Evolutionary conservation across 2,797 vertebrate genomes (phyloP).

Genomic region (Eleutherodactylus coqui): DNA sequence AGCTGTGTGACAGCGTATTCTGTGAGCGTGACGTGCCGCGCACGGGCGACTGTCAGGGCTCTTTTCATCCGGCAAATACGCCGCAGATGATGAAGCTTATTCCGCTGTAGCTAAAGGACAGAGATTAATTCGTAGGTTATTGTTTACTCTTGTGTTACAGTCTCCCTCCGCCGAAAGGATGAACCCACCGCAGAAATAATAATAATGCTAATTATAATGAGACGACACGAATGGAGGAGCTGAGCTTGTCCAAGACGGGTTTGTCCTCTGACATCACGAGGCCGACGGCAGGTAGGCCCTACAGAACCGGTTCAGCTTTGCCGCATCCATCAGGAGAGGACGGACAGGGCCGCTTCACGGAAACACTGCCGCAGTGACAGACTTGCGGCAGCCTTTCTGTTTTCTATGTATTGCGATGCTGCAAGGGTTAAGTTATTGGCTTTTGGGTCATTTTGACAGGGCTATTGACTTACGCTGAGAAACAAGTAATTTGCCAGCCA

Average conservation of each 20-base stretch:
- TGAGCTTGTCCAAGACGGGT: not conserved
- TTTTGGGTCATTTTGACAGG: conserved; percentile 2
- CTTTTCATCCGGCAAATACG: conserved; percentile 83
- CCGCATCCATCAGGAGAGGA: not conserved
- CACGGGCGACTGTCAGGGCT: conserved; percentile 82
- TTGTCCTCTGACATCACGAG: not conserved
- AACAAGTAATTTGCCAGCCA: conserved; percentile 48
- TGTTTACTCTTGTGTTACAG: conserved; percentile 67
- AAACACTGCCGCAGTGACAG: not conserved
- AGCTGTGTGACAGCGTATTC: conserved; percentile 82
- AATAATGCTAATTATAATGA: conserved; percentile 59
- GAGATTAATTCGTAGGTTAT: conserved; percentile 74
- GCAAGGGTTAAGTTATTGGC: conserved; percentile 30
- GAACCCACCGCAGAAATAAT: conserved; percentile 1
- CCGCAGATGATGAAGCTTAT: conserved; percentile 80
- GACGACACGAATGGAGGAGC: not conserved
- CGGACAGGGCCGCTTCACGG: not conserved
- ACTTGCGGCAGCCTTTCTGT: not conserved
- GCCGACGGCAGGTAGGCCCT: not conserved
- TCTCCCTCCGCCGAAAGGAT: not conserved
- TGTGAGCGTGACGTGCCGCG: conserved; percentile 82
- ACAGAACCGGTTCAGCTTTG: not conserved
- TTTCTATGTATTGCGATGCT: not conserved
- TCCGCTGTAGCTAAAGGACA: conserved; percentile 77
- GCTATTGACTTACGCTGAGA: conserved; percentile 43